phyloP scores from a whole-genome alignment of 2,888 invertebrate genomes.

The Euzophera pinguis region DNA sequence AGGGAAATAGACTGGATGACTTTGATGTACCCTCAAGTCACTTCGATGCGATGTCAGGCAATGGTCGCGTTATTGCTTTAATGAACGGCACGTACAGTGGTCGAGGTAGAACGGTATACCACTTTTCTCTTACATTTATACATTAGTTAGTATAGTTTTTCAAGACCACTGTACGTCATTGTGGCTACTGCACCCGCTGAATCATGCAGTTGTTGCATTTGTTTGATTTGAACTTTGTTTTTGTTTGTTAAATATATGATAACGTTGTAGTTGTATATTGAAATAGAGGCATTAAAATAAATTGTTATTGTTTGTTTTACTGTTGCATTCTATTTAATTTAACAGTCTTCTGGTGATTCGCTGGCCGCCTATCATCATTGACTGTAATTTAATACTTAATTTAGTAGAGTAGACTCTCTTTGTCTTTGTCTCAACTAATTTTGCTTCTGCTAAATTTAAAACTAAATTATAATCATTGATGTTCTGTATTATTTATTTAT shows the following conservation, averaged over 20 bases:
- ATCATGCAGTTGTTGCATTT: background rate
- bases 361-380: too few relatives aligned
- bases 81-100: conserved; percentile 13
- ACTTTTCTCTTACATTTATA: too few relatives aligned
- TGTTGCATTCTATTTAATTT: background rate
- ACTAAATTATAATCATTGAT: too few relatives aligned
- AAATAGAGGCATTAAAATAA: too few relatives aligned
- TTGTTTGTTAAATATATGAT: background rate
- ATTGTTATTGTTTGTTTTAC: background rate
- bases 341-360: background rate
- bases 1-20: conserved; percentile 60
- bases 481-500: too few relatives aligned
- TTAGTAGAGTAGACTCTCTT: too few relatives aligned
- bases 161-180: conserved; percentile 17
- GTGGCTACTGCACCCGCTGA: conserved; percentile 1
- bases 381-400: too few relatives aligned
- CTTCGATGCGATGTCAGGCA: conserved; percentile 43
- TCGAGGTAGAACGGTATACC: too few relatives aligned
- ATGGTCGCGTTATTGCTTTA: conserved; percentile 54
- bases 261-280: background rate
- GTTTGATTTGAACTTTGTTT: conserved; percentile 1
- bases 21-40: conserved; percentile 58
- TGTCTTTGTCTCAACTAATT: too few relatives aligned
- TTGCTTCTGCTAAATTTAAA: too few relatives aligned
- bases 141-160: too few relatives aligned